These are phyloP conservation scores for Sarcophaga carnaria DNA, from an alignment of 2,888 invertebrate species.

Conservation along the genomic window DNA sequence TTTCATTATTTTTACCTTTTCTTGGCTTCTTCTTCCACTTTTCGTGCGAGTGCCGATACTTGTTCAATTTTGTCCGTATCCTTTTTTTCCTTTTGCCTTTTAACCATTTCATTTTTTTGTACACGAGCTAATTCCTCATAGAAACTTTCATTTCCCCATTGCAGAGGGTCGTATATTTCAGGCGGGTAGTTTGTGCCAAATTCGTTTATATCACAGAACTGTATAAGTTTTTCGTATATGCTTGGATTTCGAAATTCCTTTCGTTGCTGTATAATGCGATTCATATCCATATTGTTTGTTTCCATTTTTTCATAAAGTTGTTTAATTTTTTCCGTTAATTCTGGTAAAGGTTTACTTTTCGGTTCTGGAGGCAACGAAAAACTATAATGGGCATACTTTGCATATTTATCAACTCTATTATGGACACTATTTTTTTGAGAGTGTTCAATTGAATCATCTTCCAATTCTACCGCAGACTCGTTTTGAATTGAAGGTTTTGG, in stretches of 20 bases:
- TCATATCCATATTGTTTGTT: conserved; percentile 92
- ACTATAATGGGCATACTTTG: conserved; percentile 83
- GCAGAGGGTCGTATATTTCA: conserved; percentile 94
- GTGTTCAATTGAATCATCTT: conserved; percentile 66
- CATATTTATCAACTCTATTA: conserved; percentile 74
- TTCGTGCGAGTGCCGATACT: conserved; percentile 87
- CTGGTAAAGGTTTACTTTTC: conserved; percentile 88
- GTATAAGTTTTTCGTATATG: conserved; percentile 97
- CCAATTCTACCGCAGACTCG: conserved; percentile 72
- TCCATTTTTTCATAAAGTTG: conserved; percentile 90
- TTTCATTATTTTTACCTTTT: conserved; percentile 83
- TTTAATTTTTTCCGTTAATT: conserved; percentile 92
- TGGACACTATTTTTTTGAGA: conserved; percentile 33
- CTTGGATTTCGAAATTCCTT: conserved; percentile 98
- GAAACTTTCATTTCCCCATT: conserved; percentile 95
- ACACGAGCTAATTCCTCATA: conserved; percentile 95
- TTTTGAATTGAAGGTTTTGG: conserved; percentile 16
- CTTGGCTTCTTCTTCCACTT: conserved; percentile 88
- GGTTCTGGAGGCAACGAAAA: conserved; percentile 92
- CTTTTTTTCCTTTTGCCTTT: conserved; percentile 93
- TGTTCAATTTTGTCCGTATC: conserved; percentile 92
- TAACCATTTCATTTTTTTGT: conserved; percentile 96
- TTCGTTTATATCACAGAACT: conserved; percentile 97
- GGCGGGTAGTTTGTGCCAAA: conserved; percentile 98
- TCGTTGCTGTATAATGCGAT: conserved; percentile 92